Percentiles rank a stretch among this genome's conserved stretches.
Evolutionary conservation across 2,113 vertebrate genomes (phyloP).

Genomic region (Phyllopteryx taeniolatus): DNA sequence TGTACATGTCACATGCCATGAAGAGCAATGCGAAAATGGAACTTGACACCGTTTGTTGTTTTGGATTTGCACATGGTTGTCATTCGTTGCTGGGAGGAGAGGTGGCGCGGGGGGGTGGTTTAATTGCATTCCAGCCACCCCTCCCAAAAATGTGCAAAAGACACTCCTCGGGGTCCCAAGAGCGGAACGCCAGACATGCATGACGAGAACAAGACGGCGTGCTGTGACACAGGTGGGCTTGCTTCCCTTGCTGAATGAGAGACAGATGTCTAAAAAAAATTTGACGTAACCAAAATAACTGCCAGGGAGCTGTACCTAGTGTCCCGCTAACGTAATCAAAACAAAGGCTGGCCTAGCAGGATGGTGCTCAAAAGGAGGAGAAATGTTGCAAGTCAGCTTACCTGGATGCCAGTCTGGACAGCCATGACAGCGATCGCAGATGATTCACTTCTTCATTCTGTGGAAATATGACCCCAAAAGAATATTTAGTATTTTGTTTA

Average conservation of each 20-base stretch:
- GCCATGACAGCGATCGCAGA: slow-evolving; percentile 56
- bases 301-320: background rate
- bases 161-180: slow-evolving; percentile 37
- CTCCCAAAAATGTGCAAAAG: slow-evolving; percentile 28
- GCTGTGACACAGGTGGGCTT: slow-evolving; percentile 48
- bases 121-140: slow-evolving; percentile 37
- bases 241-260: slow-evolving; percentile 27
- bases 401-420: slow-evolving; percentile 72
- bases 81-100: slow-evolving; percentile 46
- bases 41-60: slow-evolving; percentile 52
- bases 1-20: slow-evolving; percentile 39
- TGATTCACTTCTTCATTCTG: slow-evolving; percentile 66
- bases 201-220: slow-evolving; percentile 33
- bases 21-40: slow-evolving; percentile 31
- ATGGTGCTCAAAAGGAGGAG: background rate
- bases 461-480: background rate
- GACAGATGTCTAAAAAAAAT: slow-evolving; percentile 26
- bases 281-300: slow-evolving; percentile 21
- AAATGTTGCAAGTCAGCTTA: slow-evolving; percentile 21
- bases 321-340: background rate
- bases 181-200: slow-evolving; percentile 45
- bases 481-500: too few relatives aligned
- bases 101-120: background rate
- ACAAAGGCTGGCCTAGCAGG: background rate
- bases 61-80: slow-evolving; percentile 29